Percentiles rank a stretch among this genome's conserved stretches.
These are phyloP conservation scores for Phyllotreta striolata DNA, from an alignment of 2,888 invertebrate species.

Conservation along the genomic window DNA sequence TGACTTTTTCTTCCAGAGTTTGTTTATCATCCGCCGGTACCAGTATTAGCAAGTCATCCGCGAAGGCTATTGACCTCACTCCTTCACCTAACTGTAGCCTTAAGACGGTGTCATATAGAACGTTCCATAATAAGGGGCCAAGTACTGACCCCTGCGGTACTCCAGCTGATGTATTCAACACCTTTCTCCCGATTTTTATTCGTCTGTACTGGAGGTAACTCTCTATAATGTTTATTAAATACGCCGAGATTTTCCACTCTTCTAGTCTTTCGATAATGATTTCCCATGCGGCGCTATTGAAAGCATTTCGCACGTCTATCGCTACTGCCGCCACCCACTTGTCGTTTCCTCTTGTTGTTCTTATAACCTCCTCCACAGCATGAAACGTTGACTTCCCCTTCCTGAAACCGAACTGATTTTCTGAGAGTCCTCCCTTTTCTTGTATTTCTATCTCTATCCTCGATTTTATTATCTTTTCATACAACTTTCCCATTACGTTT, in stretches of 20 bases:
- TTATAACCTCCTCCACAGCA: slow-evolving; percentile 17
- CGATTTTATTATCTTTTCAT: slow-evolving; percentile 3
- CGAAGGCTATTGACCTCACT: slow-evolving; percentile 20
- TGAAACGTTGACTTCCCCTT: slow-evolving; percentile 15
- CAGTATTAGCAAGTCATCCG: slow-evolving; percentile 35
- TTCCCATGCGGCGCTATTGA: slow-evolving; percentile 33
- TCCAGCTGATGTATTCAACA: slow-evolving; percentile 12
- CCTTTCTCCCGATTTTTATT: not conserved
- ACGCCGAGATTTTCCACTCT: slow-evolving; percentile 1
- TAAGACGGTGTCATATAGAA: slow-evolving; percentile 31
- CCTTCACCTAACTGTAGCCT: slow-evolving; percentile 6
- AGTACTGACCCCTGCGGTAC: slow-evolving; percentile 35
- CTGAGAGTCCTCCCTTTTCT: not conserved
- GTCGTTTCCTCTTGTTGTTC: not conserved
- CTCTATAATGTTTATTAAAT: slow-evolving; percentile 14
- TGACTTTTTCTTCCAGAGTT: not conserved
- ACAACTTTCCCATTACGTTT: slow-evolving; percentile 27
- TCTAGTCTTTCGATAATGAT: slow-evolving; percentile 27
- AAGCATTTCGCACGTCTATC: slow-evolving; percentile 38
- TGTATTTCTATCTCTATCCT: slow-evolving; percentile 1
- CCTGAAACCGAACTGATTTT: slow-evolving; percentile 1
- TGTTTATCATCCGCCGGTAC: slow-evolving; percentile 7
- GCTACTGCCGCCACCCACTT: slow-evolving; percentile 9
- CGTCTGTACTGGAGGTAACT: slow-evolving; percentile 25
- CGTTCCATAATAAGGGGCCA: slow-evolving; percentile 38